Percentiles rank a stretch among this genome's conserved stretches.
phyloP scores from a whole-genome alignment of 2,113 vertebrate genomes.

The Salvelinus namaycush region DNA sequence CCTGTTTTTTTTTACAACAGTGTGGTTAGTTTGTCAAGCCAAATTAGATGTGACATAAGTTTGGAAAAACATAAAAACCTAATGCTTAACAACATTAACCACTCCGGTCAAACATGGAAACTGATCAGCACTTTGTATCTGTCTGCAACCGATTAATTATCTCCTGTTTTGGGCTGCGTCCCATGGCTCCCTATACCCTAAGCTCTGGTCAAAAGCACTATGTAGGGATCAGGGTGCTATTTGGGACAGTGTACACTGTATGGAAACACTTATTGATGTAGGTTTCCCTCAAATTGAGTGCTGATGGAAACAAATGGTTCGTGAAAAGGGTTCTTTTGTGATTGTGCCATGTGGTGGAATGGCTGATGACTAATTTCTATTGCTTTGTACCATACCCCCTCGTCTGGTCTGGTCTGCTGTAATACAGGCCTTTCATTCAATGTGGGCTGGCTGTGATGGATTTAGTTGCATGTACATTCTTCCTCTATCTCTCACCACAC shows the following conservation, averaged over 20 bases:
- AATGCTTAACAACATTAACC: no score
- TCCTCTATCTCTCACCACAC: conserved; percentile 11
- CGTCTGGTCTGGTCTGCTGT: neutral
- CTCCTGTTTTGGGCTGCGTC: no score
- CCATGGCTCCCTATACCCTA: neutral
- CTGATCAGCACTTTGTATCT: no score
- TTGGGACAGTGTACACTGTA: neutral
- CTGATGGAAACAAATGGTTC: conserved; percentile 27
- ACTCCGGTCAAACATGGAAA: no score
- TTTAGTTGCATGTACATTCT: neutral
- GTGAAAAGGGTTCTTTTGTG: conserved; percentile 18
- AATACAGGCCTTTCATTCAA: conserved; percentile 39
- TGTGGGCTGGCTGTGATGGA: neutral
- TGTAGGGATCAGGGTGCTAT: no score
- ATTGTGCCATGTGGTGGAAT: conserved; percentile 29
- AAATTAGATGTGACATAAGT: no score
- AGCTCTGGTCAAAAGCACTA: no score
- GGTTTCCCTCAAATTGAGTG: conserved; percentile 24
- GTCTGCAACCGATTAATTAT: no score
- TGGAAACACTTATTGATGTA: neutral
- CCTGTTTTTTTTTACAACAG: conserved; percentile 33
- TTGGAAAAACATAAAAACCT: no score
- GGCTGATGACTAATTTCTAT: conserved; percentile 28
- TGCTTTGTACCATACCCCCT: neutral
- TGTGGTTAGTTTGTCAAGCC: neutral